Evolutionary conservation across 2,113 vertebrate genomes (phyloP).

Genomic region (Paedocypris sp.): DNA sequence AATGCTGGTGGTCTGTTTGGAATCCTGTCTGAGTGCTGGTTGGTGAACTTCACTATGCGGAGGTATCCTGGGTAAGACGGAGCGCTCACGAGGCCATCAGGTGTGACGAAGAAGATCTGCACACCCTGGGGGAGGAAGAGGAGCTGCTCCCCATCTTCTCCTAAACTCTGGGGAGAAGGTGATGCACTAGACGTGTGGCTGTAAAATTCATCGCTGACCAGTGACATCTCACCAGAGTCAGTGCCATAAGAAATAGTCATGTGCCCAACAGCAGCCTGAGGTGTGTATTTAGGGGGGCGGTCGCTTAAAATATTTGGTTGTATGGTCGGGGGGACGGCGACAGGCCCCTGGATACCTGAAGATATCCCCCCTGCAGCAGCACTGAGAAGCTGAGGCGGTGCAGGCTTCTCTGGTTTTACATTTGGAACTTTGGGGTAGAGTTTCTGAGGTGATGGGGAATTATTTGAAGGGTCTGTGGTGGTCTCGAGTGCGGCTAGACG

Average conservation of each 20-base stretch:
- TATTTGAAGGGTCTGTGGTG: constrained; percentile 29
- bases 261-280: constrained; percentile 81
- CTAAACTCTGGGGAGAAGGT: constrained; percentile 68
- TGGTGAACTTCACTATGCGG: constrained; percentile 84
- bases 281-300: constrained; percentile 83
- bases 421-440: constrained; percentile 71
- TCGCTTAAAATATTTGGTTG: constrained; percentile 41
- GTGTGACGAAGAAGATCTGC: constrained; percentile 92
- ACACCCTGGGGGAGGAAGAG: constrained; percentile 85
- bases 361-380: constrained; percentile 34
- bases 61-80: constrained; percentile 94
- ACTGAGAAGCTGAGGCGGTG: constrained; percentile 35
- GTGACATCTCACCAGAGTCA: constrained; percentile 75
- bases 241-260: constrained; percentile 85
- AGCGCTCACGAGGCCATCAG: constrained; percentile 87
- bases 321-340: constrained; percentile 36
- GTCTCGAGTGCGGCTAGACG: constrained; percentile 71
- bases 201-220: constrained; percentile 81
- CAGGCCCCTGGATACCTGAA: constrained; percentile 11
- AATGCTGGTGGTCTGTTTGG: constrained; percentile 77
- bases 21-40: constrained; percentile 52
- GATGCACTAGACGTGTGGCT: constrained; percentile 57
- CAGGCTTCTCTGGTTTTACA: constrained; percentile 52
- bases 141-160: constrained; percentile 83
- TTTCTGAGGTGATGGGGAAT: not conserved